A percentile compares a stretch with the other conserved stretches of the same genome.
These are phyloP conservation scores for Thymallus thymallus DNA, from an alignment of 2,113 vertebrate genomes.

Conservation along the genomic window DNA sequence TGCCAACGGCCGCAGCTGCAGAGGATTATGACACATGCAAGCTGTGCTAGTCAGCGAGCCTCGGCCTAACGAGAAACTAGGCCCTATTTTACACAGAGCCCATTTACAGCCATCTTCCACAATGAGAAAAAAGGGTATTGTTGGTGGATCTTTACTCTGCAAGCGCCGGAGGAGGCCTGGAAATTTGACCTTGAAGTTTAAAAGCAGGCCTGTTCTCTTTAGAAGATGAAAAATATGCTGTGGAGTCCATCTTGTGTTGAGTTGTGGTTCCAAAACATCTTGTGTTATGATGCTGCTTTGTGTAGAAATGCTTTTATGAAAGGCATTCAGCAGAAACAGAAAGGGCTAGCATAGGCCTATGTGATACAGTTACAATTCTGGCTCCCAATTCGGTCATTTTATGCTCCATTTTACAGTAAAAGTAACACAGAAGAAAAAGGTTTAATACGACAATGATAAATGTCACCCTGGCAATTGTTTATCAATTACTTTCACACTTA, in stretches of 20 bases:
- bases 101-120: conserved; percentile 25
- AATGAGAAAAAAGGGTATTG: not conserved
- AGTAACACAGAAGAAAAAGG: too few species aligned
- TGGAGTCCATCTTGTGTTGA: not conserved
- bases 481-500: too few species aligned
- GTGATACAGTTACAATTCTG: too few species aligned
- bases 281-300: too few species aligned
- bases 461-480: too few species aligned
- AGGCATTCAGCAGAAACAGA: too few species aligned
- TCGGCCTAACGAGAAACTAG: conserved; percentile 50
- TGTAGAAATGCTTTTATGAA: too few species aligned
- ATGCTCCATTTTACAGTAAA: not conserved
- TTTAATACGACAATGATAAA: not conserved
- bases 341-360: too few species aligned
- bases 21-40: conserved; percentile 62
- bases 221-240: not conserved
- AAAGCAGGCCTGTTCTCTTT: not conserved
- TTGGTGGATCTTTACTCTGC: not conserved
- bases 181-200: not conserved
- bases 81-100: conserved; percentile 37
- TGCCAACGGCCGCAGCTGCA: conserved; percentile 59
- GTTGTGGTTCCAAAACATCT: not conserved
- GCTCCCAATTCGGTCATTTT: not conserved
- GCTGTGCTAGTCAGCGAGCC: conserved; percentile 61
- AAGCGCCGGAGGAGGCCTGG: not conserved